These are phyloP conservation scores for Cerastis leucographa DNA, from an alignment of 2,888 invertebrate genomes.

Conservation along the genomic window DNA sequence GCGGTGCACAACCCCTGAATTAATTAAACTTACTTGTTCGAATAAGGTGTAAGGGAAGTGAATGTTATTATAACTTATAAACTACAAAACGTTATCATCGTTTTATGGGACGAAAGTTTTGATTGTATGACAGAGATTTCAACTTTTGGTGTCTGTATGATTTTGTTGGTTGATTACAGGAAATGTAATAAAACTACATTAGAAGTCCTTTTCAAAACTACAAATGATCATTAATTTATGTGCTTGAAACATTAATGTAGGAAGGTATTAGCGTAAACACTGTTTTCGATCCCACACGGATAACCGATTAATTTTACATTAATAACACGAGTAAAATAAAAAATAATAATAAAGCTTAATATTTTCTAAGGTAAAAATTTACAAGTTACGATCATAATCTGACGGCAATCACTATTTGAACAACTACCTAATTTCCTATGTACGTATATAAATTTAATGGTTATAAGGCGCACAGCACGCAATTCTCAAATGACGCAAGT, in stretches of 20 bases:
- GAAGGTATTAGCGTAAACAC: slow-evolving; percentile 58
- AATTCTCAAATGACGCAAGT: slow-evolving; percentile 86
- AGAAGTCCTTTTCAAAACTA: slow-evolving; percentile 13
- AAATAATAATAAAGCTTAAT: slow-evolving; percentile 63
- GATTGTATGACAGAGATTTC: slow-evolving; percentile 37
- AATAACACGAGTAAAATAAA: slow-evolving; percentile 68
- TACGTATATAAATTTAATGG: slow-evolving; percentile 88
- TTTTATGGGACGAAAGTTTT: slow-evolving; percentile 53
- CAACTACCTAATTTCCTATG: slow-evolving; percentile 88
- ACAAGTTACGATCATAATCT: slow-evolving; percentile 81
- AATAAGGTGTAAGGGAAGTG: slow-evolving; percentile 50
- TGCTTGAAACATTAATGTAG: slow-evolving; percentile 41
- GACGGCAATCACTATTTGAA: slow-evolving; percentile 84
- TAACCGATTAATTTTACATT: slow-evolving; percentile 68
- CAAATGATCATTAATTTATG: slow-evolving; percentile 36
- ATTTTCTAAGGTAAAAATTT: slow-evolving; percentile 76
- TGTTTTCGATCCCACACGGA: slow-evolving; percentile 65
- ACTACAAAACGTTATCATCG: slow-evolving; percentile 47
- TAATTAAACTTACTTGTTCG: slow-evolving; percentile 65
- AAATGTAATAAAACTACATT: slow-evolving; percentile 6
- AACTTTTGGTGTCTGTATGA: slow-evolving; percentile 42
- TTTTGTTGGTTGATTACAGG: slow-evolving; percentile 16
- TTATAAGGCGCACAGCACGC: slow-evolving; percentile 85
- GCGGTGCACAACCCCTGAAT: slow-evolving; percentile 60
- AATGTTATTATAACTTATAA: slow-evolving; percentile 38